phyloP scores from a whole-genome alignment of 1,140 invertebrate genomes.

The Lepidurus arcticus region DNA sequence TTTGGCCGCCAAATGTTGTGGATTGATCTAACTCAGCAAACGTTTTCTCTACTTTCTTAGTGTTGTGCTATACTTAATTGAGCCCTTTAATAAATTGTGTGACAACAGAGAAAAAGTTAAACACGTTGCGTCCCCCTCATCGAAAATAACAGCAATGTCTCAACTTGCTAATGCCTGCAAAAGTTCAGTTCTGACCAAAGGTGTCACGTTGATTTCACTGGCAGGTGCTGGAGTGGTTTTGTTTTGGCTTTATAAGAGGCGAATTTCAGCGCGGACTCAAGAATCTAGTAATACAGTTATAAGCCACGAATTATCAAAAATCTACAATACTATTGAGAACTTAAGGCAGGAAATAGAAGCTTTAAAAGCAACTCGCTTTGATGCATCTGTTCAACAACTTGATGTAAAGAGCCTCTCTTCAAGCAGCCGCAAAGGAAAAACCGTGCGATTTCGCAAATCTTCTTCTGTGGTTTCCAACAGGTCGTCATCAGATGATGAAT shows the following conservation, averaged over 20 bases:
- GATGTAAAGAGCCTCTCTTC: not conserved
- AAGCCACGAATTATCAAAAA: not conserved
- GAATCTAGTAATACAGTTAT: not conserved
- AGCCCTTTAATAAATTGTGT: not conserved
- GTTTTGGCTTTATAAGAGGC: not conserved
- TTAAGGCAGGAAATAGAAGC: not conserved
- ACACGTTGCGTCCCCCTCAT: not conserved
- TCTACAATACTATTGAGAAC: not conserved
- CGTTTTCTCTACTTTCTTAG: not conserved
- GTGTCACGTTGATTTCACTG: not conserved
- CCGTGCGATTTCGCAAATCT: not conserved
- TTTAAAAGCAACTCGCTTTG: not conserved
- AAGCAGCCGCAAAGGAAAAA: not conserved
- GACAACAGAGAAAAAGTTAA: not conserved
- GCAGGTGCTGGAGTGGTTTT: not conserved
- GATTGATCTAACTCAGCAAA: not conserved
- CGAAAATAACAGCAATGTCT: not conserved
- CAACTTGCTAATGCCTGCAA: not conserved
- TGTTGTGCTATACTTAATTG: not conserved
- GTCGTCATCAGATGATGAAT: constrained; percentile 1
- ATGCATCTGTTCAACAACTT: not conserved
- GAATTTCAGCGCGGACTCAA: not conserved
- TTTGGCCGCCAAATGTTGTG: not conserved
- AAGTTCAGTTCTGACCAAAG: constrained; percentile 4
- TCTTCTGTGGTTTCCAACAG: not conserved